Evolutionary conservation across 2,113 vertebrate genomes (phyloP), one percentile per base, ranked within the genome.

Genomic region (Nannobrachium achirus): DNA sequence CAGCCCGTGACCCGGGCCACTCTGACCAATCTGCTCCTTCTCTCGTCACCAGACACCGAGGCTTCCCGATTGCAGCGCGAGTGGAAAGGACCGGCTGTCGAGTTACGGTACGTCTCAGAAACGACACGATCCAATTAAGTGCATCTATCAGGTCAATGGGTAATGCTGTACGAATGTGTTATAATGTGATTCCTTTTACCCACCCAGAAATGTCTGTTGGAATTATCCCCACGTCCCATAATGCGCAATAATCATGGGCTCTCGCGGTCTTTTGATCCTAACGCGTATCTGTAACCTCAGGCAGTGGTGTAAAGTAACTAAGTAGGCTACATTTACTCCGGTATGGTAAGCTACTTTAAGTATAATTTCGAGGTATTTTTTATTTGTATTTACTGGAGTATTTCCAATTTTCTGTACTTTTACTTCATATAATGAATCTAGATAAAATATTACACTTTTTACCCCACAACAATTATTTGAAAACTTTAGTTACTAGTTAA

Each of bases 141-240:
- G 64, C 67, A 57, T 75, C 55, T 40, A 71, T 62, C 53, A 73
- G 75, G 75, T 75, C 81, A 81, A 66, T 76, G 64, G 63, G 74
- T 71, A 19, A n/a, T 66, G 73, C 57, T 33, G 25, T 33, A 66
- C 14, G n/a, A 66, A 80, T 60, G 50, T 60, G 53, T 69, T 74
- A 46, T 0, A 19, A 78, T 72, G 56, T 45, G 63, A 85, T 74
- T 81, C 53, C 80, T 78, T n/a, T 83, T 55, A 68, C 64, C 71
- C 74, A 83, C 67, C 74, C 63, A 82, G 64, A 80, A 78, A 83
- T 77, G 74, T 83, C 78, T 64, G 20, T 40, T 74, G 73, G 75
- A 73, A 62, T 85, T 69, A 80, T 60, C 53, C 59, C 14, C 57
- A 33, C 52, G 44, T 48, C 67, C 48, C 39, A 46, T 18, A 66